phyloP scores from a whole-genome alignment of 2,888 invertebrate genomes.

The Emmelina monodactyla region DNA sequence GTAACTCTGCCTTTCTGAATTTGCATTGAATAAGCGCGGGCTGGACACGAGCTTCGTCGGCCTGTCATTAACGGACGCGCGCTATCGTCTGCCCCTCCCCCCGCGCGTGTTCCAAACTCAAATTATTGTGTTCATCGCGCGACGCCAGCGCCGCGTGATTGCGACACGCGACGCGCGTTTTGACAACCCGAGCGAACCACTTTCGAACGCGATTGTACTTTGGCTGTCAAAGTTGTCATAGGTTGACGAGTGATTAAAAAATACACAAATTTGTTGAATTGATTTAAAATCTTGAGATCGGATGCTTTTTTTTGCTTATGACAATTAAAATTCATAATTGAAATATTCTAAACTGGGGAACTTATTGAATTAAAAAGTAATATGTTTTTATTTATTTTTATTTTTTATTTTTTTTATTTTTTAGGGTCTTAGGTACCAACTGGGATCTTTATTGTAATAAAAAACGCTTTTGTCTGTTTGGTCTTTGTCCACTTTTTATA shows the following conservation, averaged over 20 bases:
- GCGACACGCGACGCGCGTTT: conserved; percentile 14
- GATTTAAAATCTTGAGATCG: too few species aligned
- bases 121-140: conserved; percentile 45
- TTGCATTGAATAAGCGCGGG: conserved; percentile 61
- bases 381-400: background rate
- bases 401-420: background rate
- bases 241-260: too few species aligned
- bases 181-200: conserved; percentile 27
- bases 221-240: too few species aligned
- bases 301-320: too few species aligned
- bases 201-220: conserved; percentile 29
- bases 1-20: too few species aligned
- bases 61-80: conserved; percentile 60
- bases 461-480: conserved; percentile 43
- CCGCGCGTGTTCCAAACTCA: conserved; percentile 28
- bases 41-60: conserved; percentile 51
- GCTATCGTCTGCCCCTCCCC: conserved; percentile 42
- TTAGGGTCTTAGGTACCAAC: background rate
- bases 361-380: background rate
- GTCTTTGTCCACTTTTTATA: conserved; percentile 58
- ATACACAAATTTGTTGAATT: too few species aligned
- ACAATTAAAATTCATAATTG: background rate
- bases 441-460: too few species aligned
- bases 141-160: background rate
- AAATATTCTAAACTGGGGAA: background rate